Conservation (phyloP, 2,113 vertebrate genomes). For the Megaceryle torquata region DNA sequence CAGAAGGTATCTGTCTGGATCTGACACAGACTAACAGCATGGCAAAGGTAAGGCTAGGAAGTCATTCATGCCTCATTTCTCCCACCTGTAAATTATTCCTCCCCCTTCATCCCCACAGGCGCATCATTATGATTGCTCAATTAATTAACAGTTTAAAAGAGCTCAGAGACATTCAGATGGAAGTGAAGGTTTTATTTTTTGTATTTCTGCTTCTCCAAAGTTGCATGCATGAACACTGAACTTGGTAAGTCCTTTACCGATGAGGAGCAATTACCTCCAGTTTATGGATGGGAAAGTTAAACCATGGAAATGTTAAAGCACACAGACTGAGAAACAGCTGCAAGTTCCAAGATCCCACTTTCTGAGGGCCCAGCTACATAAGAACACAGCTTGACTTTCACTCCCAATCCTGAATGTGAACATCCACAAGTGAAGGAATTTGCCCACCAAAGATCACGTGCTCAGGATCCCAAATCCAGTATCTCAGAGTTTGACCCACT, state of each 20-base stretch:
- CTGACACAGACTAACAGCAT: conserved; percentile 43
- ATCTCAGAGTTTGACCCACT: background rate
- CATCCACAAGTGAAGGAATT: background rate
- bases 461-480: background rate
- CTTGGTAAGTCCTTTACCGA: background rate
- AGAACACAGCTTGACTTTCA: background rate
- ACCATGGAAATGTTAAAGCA: background rate
- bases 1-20: conserved; percentile 58
- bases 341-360: background rate
- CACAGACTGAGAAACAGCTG: background rate
- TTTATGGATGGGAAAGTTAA: background rate
- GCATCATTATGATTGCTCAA: conserved; percentile 51
- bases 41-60: conserved; percentile 35
- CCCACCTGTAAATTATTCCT: conserved; percentile 60
- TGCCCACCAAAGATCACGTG: background rate
- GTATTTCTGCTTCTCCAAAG: background rate
- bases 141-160: conserved; percentile 54
- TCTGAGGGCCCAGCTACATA: background rate
- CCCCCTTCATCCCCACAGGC: conserved; percentile 1
- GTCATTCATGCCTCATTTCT: conserved; percentile 67
- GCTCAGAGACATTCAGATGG: background rate
- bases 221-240: background rate
- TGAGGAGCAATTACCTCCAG: background rate
- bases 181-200: background rate
- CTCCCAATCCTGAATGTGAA: background rate